These are phyloP conservation scores for Bombus sibiricus DNA, from an alignment of 1,140 invertebrate genomes.

Conservation along the genomic window DNA sequence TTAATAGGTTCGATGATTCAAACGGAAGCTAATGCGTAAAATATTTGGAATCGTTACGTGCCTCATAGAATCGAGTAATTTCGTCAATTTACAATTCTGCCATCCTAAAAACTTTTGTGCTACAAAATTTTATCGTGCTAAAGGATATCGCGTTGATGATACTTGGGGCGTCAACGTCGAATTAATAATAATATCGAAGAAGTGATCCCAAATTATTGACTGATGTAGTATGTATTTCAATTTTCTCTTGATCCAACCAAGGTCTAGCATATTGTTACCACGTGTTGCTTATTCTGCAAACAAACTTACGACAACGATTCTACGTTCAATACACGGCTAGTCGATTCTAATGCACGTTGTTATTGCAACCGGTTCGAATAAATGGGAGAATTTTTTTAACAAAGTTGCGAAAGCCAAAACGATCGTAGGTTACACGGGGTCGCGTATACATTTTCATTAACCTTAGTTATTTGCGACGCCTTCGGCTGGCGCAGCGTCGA, in stretches of 20 bases:
- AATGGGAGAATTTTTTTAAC: conserved; percentile 12
- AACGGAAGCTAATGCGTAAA: too few species aligned
- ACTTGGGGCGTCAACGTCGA: too few species aligned
- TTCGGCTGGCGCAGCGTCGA: conserved; percentile 34
- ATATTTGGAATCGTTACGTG: too few species aligned
- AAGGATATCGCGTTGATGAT: too few species aligned
- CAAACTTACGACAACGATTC: background rate
- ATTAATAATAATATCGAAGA: background rate
- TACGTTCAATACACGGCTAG: background rate
- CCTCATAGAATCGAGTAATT: too few species aligned
- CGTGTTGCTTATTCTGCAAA: background rate
- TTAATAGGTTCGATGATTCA: too few species aligned
- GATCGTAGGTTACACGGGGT: background rate
- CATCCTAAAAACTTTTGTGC: too few species aligned
- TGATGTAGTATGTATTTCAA: background rate
- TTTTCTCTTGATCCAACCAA: background rate
- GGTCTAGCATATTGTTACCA: background rate
- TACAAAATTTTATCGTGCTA: too few species aligned
- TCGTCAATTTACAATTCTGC: too few species aligned
- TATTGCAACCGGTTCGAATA: background rate
- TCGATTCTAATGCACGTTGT: background rate
- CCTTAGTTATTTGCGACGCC: conserved; percentile 39
- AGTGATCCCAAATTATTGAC: background rate
- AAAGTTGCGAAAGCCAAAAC: background rate
- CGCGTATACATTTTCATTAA: conserved; percentile 42